A percentile compares a stretch with the other conserved stretches of the same genome.
phyloP scores from a whole-genome alignment of 2,113 vertebrate species.

The Caretta caretta region DNA sequence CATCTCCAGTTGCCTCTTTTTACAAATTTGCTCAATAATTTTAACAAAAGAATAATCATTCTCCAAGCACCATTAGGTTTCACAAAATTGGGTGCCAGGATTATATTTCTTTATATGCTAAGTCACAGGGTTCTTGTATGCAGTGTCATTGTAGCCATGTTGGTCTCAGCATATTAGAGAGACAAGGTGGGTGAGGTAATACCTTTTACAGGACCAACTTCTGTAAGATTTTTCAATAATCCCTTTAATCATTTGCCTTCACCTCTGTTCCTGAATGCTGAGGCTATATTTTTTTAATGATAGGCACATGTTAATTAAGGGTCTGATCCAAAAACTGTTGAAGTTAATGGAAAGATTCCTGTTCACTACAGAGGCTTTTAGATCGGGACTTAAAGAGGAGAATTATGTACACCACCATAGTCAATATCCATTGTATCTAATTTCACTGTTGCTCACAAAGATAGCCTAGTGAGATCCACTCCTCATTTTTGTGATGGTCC shows the following conservation, averaged over 20 bases:
- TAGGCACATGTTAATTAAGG: neutral
- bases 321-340: neutral
- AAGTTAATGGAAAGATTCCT: neutral
- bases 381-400: neutral
- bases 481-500: neutral
- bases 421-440: neutral
- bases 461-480: neutral
- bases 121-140: neutral
- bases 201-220: no score
- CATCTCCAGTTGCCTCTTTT: neutral
- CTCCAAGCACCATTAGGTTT: accelerated
- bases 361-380: neutral
- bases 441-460: neutral
- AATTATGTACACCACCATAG: neutral
- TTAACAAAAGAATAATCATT: neutral
- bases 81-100: neutral
- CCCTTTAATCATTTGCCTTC: neutral
- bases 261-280: neutral
- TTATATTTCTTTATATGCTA: neutral
- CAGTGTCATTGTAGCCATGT: no score
- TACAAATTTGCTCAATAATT: neutral
- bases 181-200: no score
- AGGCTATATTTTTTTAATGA: neutral
- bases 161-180: no score
- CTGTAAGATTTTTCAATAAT: neutral